Evolutionary conservation across 2,797 vertebrate genomes (phyloP), one percentile per base, ranked within the genome.

Genomic region (Malurus splendens): DNA sequence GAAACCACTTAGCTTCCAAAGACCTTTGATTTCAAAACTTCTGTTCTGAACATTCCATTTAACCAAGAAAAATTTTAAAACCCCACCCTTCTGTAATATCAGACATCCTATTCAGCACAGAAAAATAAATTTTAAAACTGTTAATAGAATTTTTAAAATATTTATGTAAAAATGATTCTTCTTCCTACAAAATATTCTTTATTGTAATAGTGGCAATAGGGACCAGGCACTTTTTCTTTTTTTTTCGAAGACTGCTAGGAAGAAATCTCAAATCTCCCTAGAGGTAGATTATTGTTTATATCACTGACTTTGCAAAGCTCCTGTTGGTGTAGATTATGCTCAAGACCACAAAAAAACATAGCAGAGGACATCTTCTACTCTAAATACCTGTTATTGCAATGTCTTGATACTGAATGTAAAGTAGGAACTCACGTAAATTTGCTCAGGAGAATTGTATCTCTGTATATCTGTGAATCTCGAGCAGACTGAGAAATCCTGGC

Each of bases 351-450:
- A 41, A 52, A 28, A 78, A 61, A 3, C 12, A 1, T 8, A 74
- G 30, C 8, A 55, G 44, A 77, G 38, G 19, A 72, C 25, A 70
- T 30, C 41, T 65, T 14, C 27, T 62, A 22, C 33, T 54, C 12
- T 33, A 39, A 80, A 59, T 24, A 44, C 19, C 30, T 68, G 62
- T 74, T 57, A 66, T 5, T 23, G 19, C 25, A 67, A 12, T 36
- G 20, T 55, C 44, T 68, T 57, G 36, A 87, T 42, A 56, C 42
- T 24, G 60, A 86, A 50, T 0, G 0, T 23, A 54, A 48, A 56
- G 38, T 39, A 56, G 0, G 0, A 51, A 44, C 28, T 56, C 55
- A 45, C 0, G 0, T 33, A 68, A 32, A 50, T 47, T 77, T 48
- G 30, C n/a, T 55, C 54, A 78, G 68, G 12, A 39, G 19, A 78